Conservation (phyloP, 2,113 vertebrate genomes). For the Fulica atra region DNA sequence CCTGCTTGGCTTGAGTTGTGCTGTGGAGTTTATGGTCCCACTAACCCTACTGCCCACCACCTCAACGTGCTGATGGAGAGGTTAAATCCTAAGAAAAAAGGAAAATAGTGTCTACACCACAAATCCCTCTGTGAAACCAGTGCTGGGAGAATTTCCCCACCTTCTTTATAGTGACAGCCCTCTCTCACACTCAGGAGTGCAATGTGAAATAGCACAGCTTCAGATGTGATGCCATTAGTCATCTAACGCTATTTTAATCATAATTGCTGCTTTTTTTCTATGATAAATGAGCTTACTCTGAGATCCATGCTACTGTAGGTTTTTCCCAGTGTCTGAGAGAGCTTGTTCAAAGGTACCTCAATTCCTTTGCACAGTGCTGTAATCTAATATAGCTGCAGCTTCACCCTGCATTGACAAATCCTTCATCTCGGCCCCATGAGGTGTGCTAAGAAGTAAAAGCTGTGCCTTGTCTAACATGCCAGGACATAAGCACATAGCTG, state of each 20-base stretch:
- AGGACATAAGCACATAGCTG: neutral
- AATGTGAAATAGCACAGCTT: neutral
- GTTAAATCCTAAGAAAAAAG: neutral
- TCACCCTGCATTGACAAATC: neutral
- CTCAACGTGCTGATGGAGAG: neutral
- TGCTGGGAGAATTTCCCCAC: neutral
- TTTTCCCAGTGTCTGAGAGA: neutral
- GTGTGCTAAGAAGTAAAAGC: slow-evolving; percentile 36
- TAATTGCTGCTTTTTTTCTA: neutral
- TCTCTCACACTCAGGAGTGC: neutral
- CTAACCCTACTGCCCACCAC: neutral
- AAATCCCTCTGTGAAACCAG: neutral
- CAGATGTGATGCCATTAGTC: neutral
- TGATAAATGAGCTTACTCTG: neutral
- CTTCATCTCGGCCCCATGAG: slow-evolving; percentile 35
- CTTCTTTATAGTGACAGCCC: neutral
- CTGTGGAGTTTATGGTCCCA: neutral
- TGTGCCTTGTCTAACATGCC: slow-evolving; percentile 29
- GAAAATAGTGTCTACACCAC: neutral
- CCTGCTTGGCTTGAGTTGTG: neutral
- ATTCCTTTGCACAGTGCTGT: neutral
- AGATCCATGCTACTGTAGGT: neutral
- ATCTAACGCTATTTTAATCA: neutral
- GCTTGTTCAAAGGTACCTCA: neutral
- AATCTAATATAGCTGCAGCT: neutral